Evolutionary conservation across 2,797 vertebrate genomes (phyloP).

Genomic region (Melanogrammus aeglefinus): DNA sequence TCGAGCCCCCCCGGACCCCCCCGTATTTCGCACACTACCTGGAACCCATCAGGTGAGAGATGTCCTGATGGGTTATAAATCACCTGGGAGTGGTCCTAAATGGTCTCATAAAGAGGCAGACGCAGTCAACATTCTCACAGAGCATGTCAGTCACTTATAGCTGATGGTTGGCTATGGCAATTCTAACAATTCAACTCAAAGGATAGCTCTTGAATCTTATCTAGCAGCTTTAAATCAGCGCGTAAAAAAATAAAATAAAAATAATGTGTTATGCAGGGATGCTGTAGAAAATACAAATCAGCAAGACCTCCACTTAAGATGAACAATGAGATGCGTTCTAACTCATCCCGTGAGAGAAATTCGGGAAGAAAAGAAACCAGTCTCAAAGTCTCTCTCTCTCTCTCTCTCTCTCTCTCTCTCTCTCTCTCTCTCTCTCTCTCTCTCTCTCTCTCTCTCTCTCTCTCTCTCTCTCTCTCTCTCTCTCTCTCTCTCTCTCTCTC

Average conservation of each 20-base stretch:
- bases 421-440: no score
- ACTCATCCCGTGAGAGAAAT: not conserved
- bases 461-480: not conserved
- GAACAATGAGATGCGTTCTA: no score
- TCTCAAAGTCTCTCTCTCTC: not conserved
- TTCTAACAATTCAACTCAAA: not conserved
- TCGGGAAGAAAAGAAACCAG: not conserved
- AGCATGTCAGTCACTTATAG: no score
- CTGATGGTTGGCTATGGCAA: not conserved
- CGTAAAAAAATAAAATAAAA: not conserved
- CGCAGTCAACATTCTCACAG: not conserved
- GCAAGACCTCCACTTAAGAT: no score
- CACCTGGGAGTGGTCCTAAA: not conserved
- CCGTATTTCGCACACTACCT: no score
- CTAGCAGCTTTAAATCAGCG: not conserved
- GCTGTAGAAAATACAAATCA: not conserved
- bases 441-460: not conserved
- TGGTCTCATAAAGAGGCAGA: not conserved
- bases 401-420: not conserved
- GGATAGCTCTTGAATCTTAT: not conserved
- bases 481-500: slow-evolving; percentile 3
- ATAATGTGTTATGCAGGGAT: not conserved
- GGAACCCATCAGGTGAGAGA: not conserved
- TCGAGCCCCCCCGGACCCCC: no score
- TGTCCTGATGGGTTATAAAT: not conserved